Evolutionary conservation across 2,113 vertebrate species (phyloP), one percentile per base, ranked within the genome.

Genomic region (Melanerpes aurifrons): DNA sequence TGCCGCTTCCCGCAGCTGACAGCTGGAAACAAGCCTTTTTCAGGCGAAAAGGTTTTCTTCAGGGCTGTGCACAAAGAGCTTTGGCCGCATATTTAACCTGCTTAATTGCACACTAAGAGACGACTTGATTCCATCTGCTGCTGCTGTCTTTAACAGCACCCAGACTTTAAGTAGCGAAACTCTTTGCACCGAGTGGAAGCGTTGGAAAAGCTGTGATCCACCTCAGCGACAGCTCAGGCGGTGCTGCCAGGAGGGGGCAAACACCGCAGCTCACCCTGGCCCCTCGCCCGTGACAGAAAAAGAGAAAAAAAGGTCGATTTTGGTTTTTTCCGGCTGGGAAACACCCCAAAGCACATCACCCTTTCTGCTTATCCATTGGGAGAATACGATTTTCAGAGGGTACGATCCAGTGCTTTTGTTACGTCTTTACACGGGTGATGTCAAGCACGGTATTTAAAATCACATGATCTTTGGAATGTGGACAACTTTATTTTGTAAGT

Each of bases 331-430:
- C 12, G 53, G 22, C 53, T 31, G 40, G 8, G 71, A 17, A 50
- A 62, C 10, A 24, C 40, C 20, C 57, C 2, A 6, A 20, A 7
- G 37, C 25, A 13, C 6, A 3, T 50, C 8, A 0, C 4, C 2
- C 21, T 54, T 31, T 26, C 32, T 18, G 26, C 28, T 26, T 7
- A 24, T 48, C 48, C 19, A 0, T 0, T 25, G 61, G 18, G 26
- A 63, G 24, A 57, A 20, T 6, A 12, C 10, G 3, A 1, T 56
- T 56, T 47, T 22, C 61, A 15, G 59, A 24, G 25, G 13, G 25
- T 28, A 40, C 29, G 26, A 21, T 37, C 29, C 13, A 13, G 8
- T 26, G 40, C 15, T 50, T 92, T 53, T 56, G 3, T 40, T 59
- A 10, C 18, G 69, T 66, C 70, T 48, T 76, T 50, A 59, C 35